Percentiles rank a stretch among this genome's conserved stretches.
Evolutionary conservation across 1,140 invertebrate genomes (phyloP).

Genomic region (Orius insidiosus): DNA sequence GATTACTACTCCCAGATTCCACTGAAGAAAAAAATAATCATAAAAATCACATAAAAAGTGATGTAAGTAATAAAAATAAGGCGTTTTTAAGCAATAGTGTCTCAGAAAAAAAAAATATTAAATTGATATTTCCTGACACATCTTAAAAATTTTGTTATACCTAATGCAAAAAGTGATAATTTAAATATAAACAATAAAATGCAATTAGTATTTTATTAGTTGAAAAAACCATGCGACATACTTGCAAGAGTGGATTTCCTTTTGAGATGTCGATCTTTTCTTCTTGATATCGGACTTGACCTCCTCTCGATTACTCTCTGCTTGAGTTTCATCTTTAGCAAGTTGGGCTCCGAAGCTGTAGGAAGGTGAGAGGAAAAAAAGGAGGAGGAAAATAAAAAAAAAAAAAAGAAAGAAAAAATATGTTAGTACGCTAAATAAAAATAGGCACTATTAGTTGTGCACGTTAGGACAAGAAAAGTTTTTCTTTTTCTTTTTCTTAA

Average conservation of each 20-base stretch:
- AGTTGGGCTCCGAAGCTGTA: slow-evolving; percentile 91
- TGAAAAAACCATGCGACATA: slow-evolving; percentile 31
- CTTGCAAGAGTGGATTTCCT: slow-evolving; percentile 57
- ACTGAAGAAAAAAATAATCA: slow-evolving; percentile 14
- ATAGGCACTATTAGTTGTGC: not conserved
- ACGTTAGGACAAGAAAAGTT: not conserved
- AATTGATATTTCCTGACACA: not conserved
- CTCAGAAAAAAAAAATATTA: not conserved
- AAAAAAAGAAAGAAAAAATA: slow-evolving; percentile 5
- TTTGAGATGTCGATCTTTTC: slow-evolving; percentile 64
- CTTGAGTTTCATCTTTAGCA: slow-evolving; percentile 90
- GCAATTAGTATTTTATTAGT: slow-evolving; percentile 3
- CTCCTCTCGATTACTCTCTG: slow-evolving; percentile 84
- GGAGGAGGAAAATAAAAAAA: slow-evolving; percentile 6
- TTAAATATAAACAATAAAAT: not conserved
- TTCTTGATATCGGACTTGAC: slow-evolving; percentile 66
- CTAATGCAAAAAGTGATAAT: no score
- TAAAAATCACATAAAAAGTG: not conserved
- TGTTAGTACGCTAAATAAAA: slow-evolving; percentile 4
- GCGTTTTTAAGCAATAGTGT: not conserved
- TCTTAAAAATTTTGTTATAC: not conserved
- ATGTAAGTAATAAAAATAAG: not conserved
- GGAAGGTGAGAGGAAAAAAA: slow-evolving; percentile 21
- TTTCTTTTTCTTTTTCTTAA: no score
- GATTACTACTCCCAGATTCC: slow-evolving; percentile 41